Conservation (phyloP, 2,113 vertebrate species). For the Gymnobelideus leadbeateri region DNA sequence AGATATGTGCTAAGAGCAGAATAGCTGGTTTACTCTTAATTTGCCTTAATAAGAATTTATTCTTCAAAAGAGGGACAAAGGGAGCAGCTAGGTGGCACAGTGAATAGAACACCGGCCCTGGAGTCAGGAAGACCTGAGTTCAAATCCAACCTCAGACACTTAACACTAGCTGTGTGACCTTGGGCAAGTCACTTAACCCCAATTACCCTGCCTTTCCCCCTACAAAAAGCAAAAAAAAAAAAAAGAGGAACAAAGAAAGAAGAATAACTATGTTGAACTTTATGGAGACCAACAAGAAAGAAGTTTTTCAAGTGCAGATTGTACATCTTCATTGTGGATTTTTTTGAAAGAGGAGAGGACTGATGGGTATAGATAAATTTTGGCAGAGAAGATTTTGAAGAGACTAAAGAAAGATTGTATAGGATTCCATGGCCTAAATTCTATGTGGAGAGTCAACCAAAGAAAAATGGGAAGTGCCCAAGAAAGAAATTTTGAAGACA, state of each 20-base stretch:
- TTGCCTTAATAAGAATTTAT: background rate
- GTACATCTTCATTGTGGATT: background rate
- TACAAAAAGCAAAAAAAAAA: too few relatives aligned
- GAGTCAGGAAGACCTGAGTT: too few relatives aligned
- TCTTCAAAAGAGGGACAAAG: background rate
- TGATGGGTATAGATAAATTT: background rate
- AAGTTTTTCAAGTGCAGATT: background rate
- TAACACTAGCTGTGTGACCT: too few relatives aligned
- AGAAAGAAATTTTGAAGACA: background rate
- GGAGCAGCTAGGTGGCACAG: too few relatives aligned
- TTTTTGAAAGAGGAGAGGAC: background rate
- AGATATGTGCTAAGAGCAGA: background rate
- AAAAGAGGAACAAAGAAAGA: background rate
- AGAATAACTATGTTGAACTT: background rate
- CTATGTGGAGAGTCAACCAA: background rate
- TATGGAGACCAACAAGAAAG: background rate
- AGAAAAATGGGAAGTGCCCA: background rate
- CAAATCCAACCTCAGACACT: too few relatives aligned
- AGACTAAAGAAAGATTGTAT: background rate
- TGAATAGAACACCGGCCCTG: too few relatives aligned
- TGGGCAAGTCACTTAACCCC: too few relatives aligned
- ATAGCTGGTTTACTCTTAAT: background rate
- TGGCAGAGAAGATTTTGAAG: background rate
- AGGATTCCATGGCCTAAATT: background rate
- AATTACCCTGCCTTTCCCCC: too few relatives aligned